Conservation (phyloP, 1,140 invertebrate genomes). For the Whitmania pigra region DNA sequence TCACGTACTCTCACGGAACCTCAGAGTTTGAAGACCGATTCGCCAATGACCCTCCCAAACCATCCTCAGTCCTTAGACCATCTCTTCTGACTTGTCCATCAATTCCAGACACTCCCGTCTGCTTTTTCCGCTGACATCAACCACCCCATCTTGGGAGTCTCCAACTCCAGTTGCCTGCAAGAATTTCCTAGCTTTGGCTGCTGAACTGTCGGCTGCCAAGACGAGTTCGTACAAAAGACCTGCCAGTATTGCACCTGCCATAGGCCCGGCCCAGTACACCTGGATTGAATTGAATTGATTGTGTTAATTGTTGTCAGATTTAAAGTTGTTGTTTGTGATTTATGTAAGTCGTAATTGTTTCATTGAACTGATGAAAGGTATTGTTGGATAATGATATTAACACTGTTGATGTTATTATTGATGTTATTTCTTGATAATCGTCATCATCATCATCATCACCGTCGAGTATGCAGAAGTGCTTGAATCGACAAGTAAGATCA, state of each 20-base stretch:
- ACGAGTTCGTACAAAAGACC: constrained; percentile 9
- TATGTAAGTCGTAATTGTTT: too few species aligned
- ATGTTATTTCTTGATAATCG: too few species aligned
- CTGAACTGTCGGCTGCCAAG: not conserved
- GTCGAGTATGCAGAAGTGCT: too few species aligned
- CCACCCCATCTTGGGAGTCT: constrained; percentile 71
- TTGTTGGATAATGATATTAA: too few species aligned
- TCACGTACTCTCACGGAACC: too few species aligned
- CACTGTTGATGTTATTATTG: too few species aligned
- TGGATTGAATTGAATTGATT: not conserved
- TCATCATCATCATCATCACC: too few species aligned
- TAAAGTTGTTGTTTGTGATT: too few species aligned
- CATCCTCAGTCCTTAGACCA: not conserved
- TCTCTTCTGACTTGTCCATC: not conserved
- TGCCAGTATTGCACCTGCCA: constrained; percentile 25
- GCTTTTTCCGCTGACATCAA: constrained; percentile 44
- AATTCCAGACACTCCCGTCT: constrained; percentile 30
- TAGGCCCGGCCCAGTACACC: constrained; percentile 33
- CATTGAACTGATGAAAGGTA: too few species aligned
- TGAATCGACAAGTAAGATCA: too few species aligned
- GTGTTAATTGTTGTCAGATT: too few species aligned
- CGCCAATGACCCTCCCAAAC: not conserved
- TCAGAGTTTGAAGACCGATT: not conserved
- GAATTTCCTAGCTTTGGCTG: not conserved
- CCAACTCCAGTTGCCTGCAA: not conserved